A percentile compares a stretch with the other conserved stretches of the same genome.
Conservation (phyloP, 1,140 invertebrate species). For the Heliconius hewitsoni region DNA sequence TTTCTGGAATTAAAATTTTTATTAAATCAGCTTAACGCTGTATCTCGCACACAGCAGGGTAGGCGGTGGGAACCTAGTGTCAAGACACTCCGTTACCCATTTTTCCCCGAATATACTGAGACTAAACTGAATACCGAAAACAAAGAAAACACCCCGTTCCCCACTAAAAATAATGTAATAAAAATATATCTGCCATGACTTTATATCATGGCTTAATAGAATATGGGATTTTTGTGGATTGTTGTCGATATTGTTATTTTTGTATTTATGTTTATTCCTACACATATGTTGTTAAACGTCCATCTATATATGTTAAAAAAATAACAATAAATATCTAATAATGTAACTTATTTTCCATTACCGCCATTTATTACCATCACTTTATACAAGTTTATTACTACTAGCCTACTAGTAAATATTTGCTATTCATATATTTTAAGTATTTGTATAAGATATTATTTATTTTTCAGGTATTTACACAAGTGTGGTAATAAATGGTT, state of each 20-base stretch:
- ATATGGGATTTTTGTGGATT: slow-evolving; percentile 28
- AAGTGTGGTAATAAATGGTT: neutral
- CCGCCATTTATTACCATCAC: neutral
- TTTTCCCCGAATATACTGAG: too few species aligned
- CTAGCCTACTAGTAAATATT: too few species aligned
- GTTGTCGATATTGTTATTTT: neutral
- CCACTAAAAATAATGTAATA: too few species aligned
- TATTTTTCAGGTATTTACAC: neutral
- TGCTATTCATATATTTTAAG: neutral
- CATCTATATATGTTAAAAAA: slow-evolving; percentile 6
- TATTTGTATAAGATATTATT: neutral
- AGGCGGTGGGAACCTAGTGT: too few species aligned
- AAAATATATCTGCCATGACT: slow-evolving; percentile 46
- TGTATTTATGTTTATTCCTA: neutral
- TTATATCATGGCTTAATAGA: slow-evolving; percentile 77
- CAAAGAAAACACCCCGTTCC: too few species aligned
- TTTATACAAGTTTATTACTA: neutral
- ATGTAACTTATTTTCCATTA: neutral
- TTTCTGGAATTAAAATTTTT: slow-evolving; percentile 30
- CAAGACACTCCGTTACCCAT: too few species aligned
- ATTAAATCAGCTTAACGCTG: too few species aligned
- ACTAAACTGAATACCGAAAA: too few species aligned
- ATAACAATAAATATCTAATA: neutral
- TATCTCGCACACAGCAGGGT: too few species aligned
- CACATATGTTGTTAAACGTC: neutral